A percentile compares a stretch with the other conserved stretches of the same genome.
These are phyloP conservation scores for Ophioderma brevispina DNA, from an alignment of 35 echinoderm and acorn worm species.

Conservation along the genomic window DNA sequence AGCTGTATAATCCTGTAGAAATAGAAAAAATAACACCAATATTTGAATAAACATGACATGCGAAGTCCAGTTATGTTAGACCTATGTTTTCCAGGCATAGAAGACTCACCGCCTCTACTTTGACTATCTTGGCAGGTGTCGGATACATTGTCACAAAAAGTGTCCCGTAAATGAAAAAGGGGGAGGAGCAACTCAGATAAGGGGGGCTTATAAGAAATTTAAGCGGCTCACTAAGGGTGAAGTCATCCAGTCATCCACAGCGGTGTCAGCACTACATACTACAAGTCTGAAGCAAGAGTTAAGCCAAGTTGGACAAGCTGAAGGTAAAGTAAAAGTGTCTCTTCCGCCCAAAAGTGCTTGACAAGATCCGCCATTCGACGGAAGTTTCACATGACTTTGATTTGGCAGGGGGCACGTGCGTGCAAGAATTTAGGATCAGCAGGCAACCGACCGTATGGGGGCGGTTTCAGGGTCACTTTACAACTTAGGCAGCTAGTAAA, in stretches of 20 bases:
- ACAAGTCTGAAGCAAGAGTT: background rate
- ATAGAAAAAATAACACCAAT: background rate
- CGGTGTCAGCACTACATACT: background rate
- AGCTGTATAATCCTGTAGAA: constrained; percentile 81
- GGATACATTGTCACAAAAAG: constrained; percentile 59
- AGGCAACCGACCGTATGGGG: too few relatives aligned
- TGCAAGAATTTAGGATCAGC: background rate
- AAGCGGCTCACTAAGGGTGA: background rate
- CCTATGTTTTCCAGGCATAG: background rate
- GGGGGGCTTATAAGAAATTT: background rate
- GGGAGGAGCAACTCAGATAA: background rate
- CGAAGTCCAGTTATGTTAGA: too few relatives aligned
- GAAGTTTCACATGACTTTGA: background rate
- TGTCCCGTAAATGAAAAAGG: constrained; percentile 2
- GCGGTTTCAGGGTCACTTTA: too few relatives aligned
- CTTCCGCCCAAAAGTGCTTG: constrained; percentile 3
- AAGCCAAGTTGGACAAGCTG: background rate
- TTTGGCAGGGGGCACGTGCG: constrained; percentile 3
- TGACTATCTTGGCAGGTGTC: constrained; percentile 60
- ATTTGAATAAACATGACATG: too few relatives aligned
- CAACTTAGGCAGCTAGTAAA: too few relatives aligned
- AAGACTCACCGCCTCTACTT: constrained; percentile 70
- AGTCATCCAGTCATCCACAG: constrained; percentile 12
- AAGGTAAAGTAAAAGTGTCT: background rate
- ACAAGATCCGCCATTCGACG: background rate